A percentile compares a stretch with the other conserved stretches of the same genome.
Conservation (phyloP, 35 echinoderm and acorn worm species). For the Stichopus chloronotus region DNA sequence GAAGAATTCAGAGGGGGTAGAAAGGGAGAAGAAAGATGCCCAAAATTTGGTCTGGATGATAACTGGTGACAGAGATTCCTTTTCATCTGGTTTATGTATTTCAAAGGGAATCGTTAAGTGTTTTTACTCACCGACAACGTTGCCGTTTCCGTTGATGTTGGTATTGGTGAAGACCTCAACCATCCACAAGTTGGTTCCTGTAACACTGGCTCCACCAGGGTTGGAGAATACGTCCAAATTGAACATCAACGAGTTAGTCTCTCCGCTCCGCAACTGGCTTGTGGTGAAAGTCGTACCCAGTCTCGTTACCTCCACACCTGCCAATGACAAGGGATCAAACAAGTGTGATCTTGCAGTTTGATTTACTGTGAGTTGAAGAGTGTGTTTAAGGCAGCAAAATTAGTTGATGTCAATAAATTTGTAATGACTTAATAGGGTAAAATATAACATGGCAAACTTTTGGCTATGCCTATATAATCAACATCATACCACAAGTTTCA, state of each 20-base stretch:
- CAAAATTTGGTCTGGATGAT: no score
- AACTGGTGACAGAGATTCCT: no score
- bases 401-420: no score
- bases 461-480: no score
- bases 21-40: no score
- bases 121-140: constrained; percentile 23
- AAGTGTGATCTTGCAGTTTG: background rate
- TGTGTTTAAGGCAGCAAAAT: no score
- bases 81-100: no score
- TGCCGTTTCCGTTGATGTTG: constrained; percentile 43
- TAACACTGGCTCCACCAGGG: constrained; percentile 58
- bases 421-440: no score
- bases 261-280: background rate
- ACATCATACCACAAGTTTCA: no score
- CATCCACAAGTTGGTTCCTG: constrained; percentile 74
- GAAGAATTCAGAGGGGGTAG: no score
- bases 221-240: constrained; percentile 60
- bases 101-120: background rate
- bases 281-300: constrained; percentile 37
- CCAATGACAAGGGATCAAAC: background rate
- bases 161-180: constrained; percentile 77
- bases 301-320: constrained; percentile 79
- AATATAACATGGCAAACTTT: no score
- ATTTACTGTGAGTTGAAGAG: no score
- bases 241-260: constrained; percentile 63